Percentiles rank a stretch among this genome's conserved stretches.
phyloP scores from a whole-genome alignment of 2,113 vertebrate genomes.

The Tychaedon coryphoeus region DNA sequence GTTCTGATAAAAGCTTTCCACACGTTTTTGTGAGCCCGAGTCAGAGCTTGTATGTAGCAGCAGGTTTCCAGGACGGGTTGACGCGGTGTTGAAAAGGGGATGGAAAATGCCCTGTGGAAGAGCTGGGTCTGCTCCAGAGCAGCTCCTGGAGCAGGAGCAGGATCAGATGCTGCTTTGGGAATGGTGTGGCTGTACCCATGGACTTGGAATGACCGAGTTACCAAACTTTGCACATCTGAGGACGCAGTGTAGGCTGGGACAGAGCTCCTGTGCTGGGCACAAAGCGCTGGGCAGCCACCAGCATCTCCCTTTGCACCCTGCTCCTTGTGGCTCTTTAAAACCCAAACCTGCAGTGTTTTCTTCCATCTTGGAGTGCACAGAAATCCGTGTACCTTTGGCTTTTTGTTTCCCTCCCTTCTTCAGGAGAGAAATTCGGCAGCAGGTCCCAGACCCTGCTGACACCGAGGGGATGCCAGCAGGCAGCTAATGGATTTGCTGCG shows the following conservation, averaged over 20 bases:
- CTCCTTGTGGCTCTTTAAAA: not conserved
- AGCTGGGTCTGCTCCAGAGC: not conserved
- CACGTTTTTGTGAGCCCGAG: not conserved
- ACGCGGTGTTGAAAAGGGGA: not conserved
- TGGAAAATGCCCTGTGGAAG: not conserved
- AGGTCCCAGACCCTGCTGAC: not conserved
- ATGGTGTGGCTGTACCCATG: not conserved
- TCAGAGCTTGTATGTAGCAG: not conserved
- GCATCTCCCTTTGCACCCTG: not conserved
- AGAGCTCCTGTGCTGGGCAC: not conserved
- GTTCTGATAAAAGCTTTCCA: not conserved
- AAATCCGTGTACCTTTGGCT: not conserved
- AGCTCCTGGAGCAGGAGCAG: not conserved
- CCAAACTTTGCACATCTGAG: not conserved
- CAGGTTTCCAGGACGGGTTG: not conserved
- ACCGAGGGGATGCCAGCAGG: not conserved
- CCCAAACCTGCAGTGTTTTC: not conserved
- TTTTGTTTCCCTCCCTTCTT: not conserved
- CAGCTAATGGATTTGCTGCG: slow-evolving; percentile 40
- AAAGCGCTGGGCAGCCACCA: not conserved
- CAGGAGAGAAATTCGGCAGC: not conserved
- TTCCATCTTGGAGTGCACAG: fast-evolving
- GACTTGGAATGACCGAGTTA: not conserved
- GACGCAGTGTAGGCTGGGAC: fast-evolving
- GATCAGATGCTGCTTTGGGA: not conserved